Evolutionary conservation across 2,797 vertebrate genomes (phyloP), one percentile per base, ranked within the genome.

Genomic region (Labroides dimidiatus): DNA sequence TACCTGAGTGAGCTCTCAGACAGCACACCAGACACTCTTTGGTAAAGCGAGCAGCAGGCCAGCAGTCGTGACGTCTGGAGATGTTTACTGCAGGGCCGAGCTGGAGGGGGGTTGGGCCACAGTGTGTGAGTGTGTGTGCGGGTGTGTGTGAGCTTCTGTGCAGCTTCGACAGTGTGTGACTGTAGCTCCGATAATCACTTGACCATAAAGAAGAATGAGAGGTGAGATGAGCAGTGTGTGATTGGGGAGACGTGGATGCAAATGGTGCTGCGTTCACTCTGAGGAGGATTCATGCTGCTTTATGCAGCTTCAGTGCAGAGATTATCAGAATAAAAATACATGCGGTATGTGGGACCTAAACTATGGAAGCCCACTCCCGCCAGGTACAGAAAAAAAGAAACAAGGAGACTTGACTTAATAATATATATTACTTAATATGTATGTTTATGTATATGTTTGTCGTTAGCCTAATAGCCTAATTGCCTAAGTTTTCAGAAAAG

Each of bases 1-100:
- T 81, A 84, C 78, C 82, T 89, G 84, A 91, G 77, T 81, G 87
- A 88, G 79, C 82, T 81, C 77, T 80, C 72, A 84, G 82, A 86
- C 84, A 83, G 79, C 66, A 68, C 85, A 75, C 64, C 71, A 87
- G 81, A 84, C 72, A 36, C 58, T 79, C 61, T 77, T 77, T 80
- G 74, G 72, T 82, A 73, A 78, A 84, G 78, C 72, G 70, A 84
- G 84, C 82, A 69, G 76, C 49, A 75, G 76, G 41, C 16, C 61
- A 43, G 37, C 37, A 14, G 72, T 84, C 75, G 77, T 82, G 81
- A 84, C 37, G 73, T 83, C 80, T 81, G 30, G 77, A 84, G 82
- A 82, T 87, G 80, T 89, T 87, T 82, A 84, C 75, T 63, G 76
- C 78, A 69, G 70, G 83, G 73, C 70, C 17, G 74, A 69, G 61